Evolutionary conservation across 1,140 invertebrate genomes (phyloP).

Genomic region (Drosophila orena): DNA sequence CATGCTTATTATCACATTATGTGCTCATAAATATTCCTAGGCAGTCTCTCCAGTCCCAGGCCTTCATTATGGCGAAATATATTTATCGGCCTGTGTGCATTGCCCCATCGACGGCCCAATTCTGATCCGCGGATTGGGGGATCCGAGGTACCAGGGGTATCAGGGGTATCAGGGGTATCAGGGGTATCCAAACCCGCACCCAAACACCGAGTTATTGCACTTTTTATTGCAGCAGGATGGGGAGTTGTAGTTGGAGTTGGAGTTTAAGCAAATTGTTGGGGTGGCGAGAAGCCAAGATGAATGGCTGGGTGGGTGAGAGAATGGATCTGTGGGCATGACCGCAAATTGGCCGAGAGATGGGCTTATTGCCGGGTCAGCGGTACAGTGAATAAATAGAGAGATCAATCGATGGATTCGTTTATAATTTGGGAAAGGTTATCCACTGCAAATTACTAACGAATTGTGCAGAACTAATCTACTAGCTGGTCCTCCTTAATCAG

Average conservation of each 20-base stretch:
- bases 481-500: neutral
- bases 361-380: constrained; percentile 11
- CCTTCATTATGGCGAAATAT: constrained; percentile 64
- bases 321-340: constrained; percentile 13
- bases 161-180: no score
- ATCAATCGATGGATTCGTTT: neutral
- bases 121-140: constrained; percentile 9
- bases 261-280: constrained; percentile 53
- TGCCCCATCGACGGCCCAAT: constrained; percentile 38
- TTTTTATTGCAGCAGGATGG: constrained; percentile 59
- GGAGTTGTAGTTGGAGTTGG: constrained; percentile 60
- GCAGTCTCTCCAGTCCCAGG: constrained; percentile 48
- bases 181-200: neutral
- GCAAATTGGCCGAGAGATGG: constrained; percentile 10
- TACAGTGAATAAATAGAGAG: constrained; percentile 14
- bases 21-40: constrained; percentile 77
- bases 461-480: neutral
- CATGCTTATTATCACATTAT: constrained; percentile 82
- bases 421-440: neutral
- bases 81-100: constrained; percentile 50
- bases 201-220: constrained; percentile 49
- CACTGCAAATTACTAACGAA: neutral
- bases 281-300: constrained; percentile 37
- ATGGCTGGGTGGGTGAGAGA: constrained; percentile 27
- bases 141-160: no score